Percentiles rank a stretch among this genome's conserved stretches.
These are phyloP conservation scores for Gallinago stenura DNA, from an alignment of 2,797 vertebrate genomes.

Conservation along the genomic window DNA sequence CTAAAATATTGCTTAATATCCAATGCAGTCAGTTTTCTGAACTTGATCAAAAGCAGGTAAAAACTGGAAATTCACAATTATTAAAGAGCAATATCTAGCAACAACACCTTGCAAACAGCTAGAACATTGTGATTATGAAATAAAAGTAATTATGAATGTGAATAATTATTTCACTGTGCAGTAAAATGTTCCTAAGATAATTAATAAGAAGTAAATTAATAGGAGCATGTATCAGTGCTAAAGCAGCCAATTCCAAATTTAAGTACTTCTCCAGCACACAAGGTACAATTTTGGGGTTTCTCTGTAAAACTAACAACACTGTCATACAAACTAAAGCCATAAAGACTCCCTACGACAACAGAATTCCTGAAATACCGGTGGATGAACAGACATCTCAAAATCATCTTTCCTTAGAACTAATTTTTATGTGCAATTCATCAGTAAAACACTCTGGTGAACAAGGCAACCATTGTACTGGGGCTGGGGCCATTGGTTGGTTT, in stretches of 20 bases:
- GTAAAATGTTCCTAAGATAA: background rate
- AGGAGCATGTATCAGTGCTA: background rate
- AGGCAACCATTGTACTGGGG: background rate
- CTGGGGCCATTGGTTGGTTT: background rate
- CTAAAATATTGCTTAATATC: background rate
- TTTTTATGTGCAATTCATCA: background rate
- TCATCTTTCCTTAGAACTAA: background rate
- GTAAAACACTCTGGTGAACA: background rate
- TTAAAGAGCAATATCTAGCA: background rate
- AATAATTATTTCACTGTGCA: background rate
- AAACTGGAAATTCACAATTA: background rate
- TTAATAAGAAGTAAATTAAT: background rate
- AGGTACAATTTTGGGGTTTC: background rate
- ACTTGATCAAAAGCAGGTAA: background rate
- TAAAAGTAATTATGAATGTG: background rate
- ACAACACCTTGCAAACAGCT: background rate
- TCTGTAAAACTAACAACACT: background rate
- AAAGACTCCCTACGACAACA: background rate
- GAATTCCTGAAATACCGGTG: background rate
- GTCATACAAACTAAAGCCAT: background rate
- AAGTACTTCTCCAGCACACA: background rate
- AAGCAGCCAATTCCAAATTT: background rate
- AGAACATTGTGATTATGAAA: fast-evolving
- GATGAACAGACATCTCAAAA: background rate
- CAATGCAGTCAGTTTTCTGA: background rate